Evolutionary conservation across 2,888 invertebrate genomes (phyloP).

Genomic region (Cyclophora albipunctata): DNA sequence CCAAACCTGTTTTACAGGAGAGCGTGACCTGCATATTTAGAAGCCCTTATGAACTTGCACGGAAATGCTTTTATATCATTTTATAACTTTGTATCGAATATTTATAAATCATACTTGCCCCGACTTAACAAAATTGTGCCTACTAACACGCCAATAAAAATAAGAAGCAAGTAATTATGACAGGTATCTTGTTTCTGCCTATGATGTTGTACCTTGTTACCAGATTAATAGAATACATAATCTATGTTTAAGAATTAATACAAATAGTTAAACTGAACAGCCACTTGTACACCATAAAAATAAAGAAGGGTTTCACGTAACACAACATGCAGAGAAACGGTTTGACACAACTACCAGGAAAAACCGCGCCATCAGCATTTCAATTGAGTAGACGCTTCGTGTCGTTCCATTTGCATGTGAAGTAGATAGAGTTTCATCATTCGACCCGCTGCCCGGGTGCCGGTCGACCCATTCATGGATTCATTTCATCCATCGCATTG

Average conservation of each 20-base stretch:
- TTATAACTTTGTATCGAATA: slow-evolving; percentile 10
- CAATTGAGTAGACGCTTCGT: slow-evolving; percentile 1
- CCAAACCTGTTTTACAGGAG: slow-evolving; percentile 41
- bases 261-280: too few relatives aligned
- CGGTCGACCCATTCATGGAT: neutral
- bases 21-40: slow-evolving; percentile 50
- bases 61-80: neutral
- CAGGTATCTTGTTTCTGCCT: too few relatives aligned
- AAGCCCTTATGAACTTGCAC: slow-evolving; percentile 19
- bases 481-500: neutral
- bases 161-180: too few relatives aligned
- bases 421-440: neutral
- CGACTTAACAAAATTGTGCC: too few relatives aligned
- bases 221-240: too few relatives aligned
- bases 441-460: neutral
- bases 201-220: too few relatives aligned
- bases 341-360: neutral
- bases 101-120: neutral
- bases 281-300: too few relatives aligned
- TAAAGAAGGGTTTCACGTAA: too few relatives aligned
- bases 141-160: too few relatives aligned
- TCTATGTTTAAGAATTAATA: too few relatives aligned
- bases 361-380: neutral
- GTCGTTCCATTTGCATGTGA: neutral
- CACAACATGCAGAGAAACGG: too few relatives aligned